These are phyloP conservation scores for Lysandra coridon DNA, from an alignment of 2,888 invertebrate genomes.

Conservation along the genomic window DNA sequence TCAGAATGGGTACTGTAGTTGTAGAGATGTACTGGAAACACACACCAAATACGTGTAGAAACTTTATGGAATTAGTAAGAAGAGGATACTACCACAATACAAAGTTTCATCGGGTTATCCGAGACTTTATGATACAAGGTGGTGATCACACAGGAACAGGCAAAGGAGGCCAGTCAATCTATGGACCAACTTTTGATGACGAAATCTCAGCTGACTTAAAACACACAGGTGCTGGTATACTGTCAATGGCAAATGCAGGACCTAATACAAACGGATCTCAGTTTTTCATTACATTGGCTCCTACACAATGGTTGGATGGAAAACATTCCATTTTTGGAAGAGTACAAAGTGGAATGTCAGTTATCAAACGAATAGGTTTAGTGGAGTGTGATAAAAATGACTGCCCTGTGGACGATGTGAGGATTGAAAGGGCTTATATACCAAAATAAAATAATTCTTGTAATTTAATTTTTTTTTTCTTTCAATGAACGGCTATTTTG, in stretches of 20 bases:
- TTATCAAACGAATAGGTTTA: constrained; percentile 94
- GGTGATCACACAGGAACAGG: constrained; percentile 99
- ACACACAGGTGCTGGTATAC: constrained; percentile 94
- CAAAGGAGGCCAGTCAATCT: constrained; percentile 97
- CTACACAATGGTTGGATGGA: constrained; percentile 98
- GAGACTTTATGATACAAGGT: constrained; percentile 96
- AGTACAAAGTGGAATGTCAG: constrained; percentile 92
- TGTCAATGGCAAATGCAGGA: constrained; percentile 99
- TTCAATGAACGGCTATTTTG: background rate
- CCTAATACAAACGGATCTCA: constrained; percentile 98
- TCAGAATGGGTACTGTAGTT: constrained; percentile 94
- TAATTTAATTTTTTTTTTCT: background rate
- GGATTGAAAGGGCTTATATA: constrained; percentile 81
- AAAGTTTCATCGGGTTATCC: constrained; percentile 97
- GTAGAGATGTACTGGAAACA: constrained; percentile 99
- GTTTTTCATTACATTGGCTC: constrained; percentile 98
- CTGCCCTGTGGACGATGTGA: constrained; percentile 92
- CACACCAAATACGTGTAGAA: constrained; percentile 97
- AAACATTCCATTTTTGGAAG: constrained; percentile 98
- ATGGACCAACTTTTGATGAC: constrained; percentile 96
- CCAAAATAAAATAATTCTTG: constrained; percentile 53
- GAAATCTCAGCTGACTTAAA: constrained; percentile 96
- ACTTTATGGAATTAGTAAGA: constrained; percentile 96
- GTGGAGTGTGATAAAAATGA: constrained; percentile 97
- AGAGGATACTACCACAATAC: constrained; percentile 98